Evolutionary conservation across 2,797 vertebrate species (phyloP), one percentile per base, ranked within the genome.

Genomic region (Kryptolebias ocellatus): DNA sequence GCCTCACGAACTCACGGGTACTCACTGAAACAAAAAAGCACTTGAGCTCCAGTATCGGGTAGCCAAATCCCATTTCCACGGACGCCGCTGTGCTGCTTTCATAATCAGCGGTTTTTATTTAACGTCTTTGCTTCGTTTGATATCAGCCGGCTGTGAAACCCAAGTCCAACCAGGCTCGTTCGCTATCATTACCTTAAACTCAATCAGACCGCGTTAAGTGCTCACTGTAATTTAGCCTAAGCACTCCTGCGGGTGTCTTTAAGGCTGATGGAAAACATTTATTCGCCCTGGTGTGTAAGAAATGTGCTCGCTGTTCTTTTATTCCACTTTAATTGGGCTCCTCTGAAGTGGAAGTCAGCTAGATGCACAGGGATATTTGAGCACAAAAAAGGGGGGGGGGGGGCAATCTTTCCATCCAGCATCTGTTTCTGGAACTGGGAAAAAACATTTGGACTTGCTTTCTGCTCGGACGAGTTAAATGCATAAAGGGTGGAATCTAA

Each of bases 221-320:
- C 61, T 86, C 81, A 68, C 76, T 78, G 62, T 86, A 71, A 83
- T 85, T 79, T 71, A 60, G 70, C 72, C 11, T 49, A 47, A 84
- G 74, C 53, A 3, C 72, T 72, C 86, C 76, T 57, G 1, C 0
- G 53, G 75, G 86, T 50, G 52, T 85, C 72, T 87, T 89, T 76
- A 76, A 74, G 76, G 83, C 81, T 79, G 74, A 87, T 85, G 67
- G 72, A 85, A 87, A 87, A 85, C 84, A 80, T 83, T 87, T 80
- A 68, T 83, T 74, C 75, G 83, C 84, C 83, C 76, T 50, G 79
- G 85, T 87, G 84, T 45, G 86, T 58, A 61, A 87, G 81, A 71
- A 78, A 86, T 77, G 63, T 12, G 1, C 67, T 64, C 64, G 55
- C 34, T 16, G 17, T 80, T 83, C 80, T 73, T 82, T 81, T 64